Evolutionary conservation across 2,888 invertebrate genomes (phyloP), one percentile per base, ranked within the genome.

Genomic region (Abscondita cerata): DNA sequence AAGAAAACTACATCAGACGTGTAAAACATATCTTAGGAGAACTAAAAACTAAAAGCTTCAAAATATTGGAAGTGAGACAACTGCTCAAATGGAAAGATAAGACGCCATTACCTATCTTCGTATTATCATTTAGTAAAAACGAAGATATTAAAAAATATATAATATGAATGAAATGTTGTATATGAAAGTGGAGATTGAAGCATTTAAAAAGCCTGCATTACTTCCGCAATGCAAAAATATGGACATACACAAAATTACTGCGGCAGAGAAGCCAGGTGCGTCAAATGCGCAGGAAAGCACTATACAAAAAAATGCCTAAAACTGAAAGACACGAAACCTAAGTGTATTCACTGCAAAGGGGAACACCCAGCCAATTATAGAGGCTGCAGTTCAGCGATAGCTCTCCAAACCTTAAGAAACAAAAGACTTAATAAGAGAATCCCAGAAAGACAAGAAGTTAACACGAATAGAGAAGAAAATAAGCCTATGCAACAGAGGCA

Each of bases 161-260:
- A 44, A 33, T 31, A 59, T 44, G n/a, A 6, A n/a, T n/a, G n/a
- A n/a, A n/a, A n/a, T n/a, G n/a, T n/a, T n/a, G n/a, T n/a, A 40
- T 13, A 52, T 31, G 41, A 59, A 44, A 46, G 53, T 59, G 9
- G 19, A 59, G 41, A 54, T 59, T 33, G 59, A 53, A 54, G 44
- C 46, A 25, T 46, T 55, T 20, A 25, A 31, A 34, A 54, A 46
- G 11, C n/a, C n/a, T n/a, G n/a, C n/a, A n/a, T n/a, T n/a, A n/a
- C n/a, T n/a, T n/a, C 46, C 59, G 3, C 59, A 59, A 46, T 59
- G 59, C 34, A 59, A 56, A 54, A 53, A 34, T 46, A 56, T 38
- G 46, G 51, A 41, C 54, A 59, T 47, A 59, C 59, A n/a, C 59
- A 59, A 44, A 41, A 54, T 25, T 59, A 54, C 36, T 59, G 59